phyloP scores from a whole-genome alignment of 2,113 vertebrate species.

The Raja brachyura region DNA sequence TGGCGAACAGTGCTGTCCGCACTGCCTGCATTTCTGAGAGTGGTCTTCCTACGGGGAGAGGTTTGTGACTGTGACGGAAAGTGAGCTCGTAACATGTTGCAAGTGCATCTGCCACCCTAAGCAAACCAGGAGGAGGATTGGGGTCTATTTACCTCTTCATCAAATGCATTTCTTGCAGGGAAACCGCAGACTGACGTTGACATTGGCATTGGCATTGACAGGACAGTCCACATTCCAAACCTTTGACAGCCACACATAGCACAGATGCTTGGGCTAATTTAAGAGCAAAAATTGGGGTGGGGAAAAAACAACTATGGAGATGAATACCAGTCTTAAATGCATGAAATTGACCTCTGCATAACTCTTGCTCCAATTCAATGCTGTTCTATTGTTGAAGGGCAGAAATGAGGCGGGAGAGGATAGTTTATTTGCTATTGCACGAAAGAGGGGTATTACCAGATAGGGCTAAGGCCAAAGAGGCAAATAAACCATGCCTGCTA shows the following conservation, averaged over 20 bases:
- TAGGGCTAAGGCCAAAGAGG: not conserved
- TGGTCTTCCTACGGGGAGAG: not conserved
- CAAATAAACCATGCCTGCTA: not conserved
- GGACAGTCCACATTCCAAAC: constrained; percentile 18
- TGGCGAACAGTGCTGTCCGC: not conserved
- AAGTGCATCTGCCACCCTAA: not conserved
- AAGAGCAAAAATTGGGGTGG: not conserved
- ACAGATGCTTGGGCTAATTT: not conserved
- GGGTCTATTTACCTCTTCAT: not conserved
- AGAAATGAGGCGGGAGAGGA: not conserved
- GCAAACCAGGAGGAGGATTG: not conserved
- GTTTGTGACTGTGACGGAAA: not conserved
- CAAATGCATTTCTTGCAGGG: not conserved
- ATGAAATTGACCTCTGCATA: not conserved
- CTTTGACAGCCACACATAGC: not conserved
- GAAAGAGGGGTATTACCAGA: not conserved
- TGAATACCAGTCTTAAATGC: not conserved
- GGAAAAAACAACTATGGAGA: not conserved
- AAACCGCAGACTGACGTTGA: not conserved
- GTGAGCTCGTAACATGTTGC: not conserved
- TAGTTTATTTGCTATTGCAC: not conserved
- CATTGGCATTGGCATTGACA: constrained; percentile 17
- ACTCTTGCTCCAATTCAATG: not conserved
- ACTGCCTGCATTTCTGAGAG: not conserved
- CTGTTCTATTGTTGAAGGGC: not conserved